Evolutionary conservation across 2,797 vertebrate species (phyloP), one percentile per base, ranked within the genome.

Genomic region (Semaprochilodus insignis): DNA sequence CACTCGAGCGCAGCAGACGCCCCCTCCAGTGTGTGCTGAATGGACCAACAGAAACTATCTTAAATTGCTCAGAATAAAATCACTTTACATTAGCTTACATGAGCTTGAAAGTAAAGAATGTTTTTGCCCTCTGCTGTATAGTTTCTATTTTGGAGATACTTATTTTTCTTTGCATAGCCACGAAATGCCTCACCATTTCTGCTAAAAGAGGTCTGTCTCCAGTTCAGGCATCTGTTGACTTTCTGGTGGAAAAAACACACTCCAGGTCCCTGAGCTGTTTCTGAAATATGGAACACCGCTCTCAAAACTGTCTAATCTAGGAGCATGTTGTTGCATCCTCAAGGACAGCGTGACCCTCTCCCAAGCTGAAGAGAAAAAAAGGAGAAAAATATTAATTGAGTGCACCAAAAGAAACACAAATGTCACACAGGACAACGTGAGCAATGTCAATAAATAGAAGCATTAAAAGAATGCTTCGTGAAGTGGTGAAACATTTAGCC

Each of bases 281-380:
- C 89, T 81, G 76, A 85, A 91, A 94, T 92, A 90, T 93, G 59
- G 93, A 92, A 87, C 91, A 91, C 72, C 82, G 86, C 77, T 90
- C 87, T 91, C 86, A 83, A 74, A 81, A 70, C 25, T 21, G 74
- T 89, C 89, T 83, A 85, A n/a, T 80, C 31, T 78, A 78, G 86
- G 75, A 82, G 88, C 86, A 86, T 88, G 88, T 88, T 89, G 89
- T 89, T 74, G n/a, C 78, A 81, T 91, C 88, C 85, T 89, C 89
- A 92, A 94, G 91, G 92, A 91, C 91, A 85, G 86, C 85, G 77
- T 83, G 91, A 91, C 89, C 91, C 59, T 1, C 67, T 21, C 84
- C 51, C 40, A 52, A 36, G 78, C 62, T 75, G 87, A 90, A 84
- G 81, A 83, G 27, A 34, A 15, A 44, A 23, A 34, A 14, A 27